Evolutionary conservation across 2,888 invertebrate species (phyloP).

Genomic region (Fissipunctia ypsillon): DNA sequence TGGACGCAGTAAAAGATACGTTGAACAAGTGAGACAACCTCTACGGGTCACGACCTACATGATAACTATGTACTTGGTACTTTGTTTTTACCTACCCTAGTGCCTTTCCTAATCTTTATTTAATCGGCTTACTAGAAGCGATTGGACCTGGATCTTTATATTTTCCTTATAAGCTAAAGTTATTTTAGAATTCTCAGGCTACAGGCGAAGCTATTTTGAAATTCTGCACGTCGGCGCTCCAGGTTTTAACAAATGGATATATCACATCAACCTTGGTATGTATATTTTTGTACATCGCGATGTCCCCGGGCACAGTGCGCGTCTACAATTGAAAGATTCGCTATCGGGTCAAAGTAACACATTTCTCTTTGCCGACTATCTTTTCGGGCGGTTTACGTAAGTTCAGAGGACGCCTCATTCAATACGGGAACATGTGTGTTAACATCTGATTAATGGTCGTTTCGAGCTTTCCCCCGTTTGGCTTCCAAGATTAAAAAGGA

Average conservation of each 20-base stretch:
- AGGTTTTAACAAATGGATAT: constrained; percentile 23
- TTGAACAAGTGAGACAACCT: constrained; percentile 57
- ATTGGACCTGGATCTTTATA: constrained; percentile 23
- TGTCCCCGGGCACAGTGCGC: constrained; percentile 35
- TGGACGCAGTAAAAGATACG: constrained; percentile 60
- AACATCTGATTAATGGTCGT: constrained; percentile 82
- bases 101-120: constrained; percentile 46
- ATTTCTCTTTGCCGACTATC: constrained; percentile 72
- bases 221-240: constrained; percentile 17
- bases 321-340: constrained; percentile 67
- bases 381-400: constrained; percentile 72
- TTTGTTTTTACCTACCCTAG: constrained; percentile 41
- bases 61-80: constrained; percentile 55
- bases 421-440: constrained; percentile 75
- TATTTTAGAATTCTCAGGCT: constrained; percentile 30
- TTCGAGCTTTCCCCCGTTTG: constrained; percentile 67
- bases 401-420: constrained; percentile 73
- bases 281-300: constrained; percentile 36
- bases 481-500: constrained; percentile 72
- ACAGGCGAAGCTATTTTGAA: constrained; percentile 21
- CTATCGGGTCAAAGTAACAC: constrained; percentile 73
- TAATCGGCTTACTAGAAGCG: constrained; percentile 32
- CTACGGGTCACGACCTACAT: constrained; percentile 60
- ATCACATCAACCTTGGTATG: constrained; percentile 9
- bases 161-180: constrained; percentile 23